Evolutionary conservation across 2,113 vertebrate species (phyloP).

Genomic region (Okapia johnstoni): DNA sequence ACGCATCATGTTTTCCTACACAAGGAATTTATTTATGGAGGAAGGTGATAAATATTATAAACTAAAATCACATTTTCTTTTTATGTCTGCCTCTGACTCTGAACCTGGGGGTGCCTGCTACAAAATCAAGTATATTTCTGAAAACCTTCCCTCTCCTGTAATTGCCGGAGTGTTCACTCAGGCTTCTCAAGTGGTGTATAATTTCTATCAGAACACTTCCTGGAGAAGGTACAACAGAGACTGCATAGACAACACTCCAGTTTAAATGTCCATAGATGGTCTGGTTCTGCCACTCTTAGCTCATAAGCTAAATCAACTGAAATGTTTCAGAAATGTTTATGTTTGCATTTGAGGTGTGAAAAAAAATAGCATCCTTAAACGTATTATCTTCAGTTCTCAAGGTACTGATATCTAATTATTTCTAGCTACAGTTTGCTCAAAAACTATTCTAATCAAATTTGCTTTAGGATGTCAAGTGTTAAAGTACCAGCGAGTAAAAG

Average conservation of each 20-base stretch:
- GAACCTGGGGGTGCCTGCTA: background rate
- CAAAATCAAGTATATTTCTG: conserved; percentile 24
- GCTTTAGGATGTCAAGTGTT: background rate
- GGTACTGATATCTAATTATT: background rate
- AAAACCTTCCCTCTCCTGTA: background rate
- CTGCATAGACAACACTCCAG: background rate
- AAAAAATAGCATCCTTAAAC: background rate
- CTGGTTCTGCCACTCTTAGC: background rate
- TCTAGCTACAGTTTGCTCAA: background rate
- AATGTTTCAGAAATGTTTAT: background rate
- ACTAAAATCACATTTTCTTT: background rate
- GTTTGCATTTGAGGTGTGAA: background rate
- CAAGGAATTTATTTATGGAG: background rate
- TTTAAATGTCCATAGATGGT: background rate
- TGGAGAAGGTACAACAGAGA: background rate
- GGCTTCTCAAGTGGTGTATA: background rate
- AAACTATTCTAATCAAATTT: background rate
- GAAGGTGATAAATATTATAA: background rate
- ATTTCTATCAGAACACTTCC: background rate
- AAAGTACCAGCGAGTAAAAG: background rate
- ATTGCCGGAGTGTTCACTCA: background rate
- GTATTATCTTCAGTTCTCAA: background rate
- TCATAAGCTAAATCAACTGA: background rate
- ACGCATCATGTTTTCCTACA: background rate
- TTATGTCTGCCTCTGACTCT: background rate